These are phyloP conservation scores for Nicator chloris DNA, from an alignment of 2,113 vertebrate genomes.

Conservation along the genomic window DNA sequence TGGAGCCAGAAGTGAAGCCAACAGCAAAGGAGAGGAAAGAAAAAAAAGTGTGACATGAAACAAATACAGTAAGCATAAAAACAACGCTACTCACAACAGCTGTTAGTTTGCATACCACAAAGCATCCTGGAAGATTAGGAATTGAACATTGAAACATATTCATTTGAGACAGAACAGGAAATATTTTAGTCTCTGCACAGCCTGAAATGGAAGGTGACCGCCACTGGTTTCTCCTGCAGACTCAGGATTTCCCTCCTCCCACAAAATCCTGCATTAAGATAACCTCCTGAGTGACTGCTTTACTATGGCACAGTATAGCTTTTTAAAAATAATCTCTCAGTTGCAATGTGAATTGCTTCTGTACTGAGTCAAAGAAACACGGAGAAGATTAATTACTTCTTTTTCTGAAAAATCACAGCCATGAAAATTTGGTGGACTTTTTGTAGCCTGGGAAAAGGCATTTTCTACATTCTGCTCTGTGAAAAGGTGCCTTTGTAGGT, in stretches of 20 bases:
- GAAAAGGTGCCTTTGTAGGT: neutral
- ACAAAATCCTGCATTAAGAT: neutral
- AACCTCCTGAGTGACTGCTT: neutral
- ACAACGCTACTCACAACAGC: conserved; percentile 45
- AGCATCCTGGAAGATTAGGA: conserved; percentile 49
- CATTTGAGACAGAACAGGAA: conserved; percentile 34
- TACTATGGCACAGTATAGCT: neutral
- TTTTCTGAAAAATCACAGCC: neutral
- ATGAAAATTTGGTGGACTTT: neutral
- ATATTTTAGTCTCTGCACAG: conserved; percentile 27
- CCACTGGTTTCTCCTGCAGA: neutral
- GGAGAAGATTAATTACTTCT: neutral
- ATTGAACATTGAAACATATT: conserved; percentile 41
- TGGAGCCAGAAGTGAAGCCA: conserved; percentile 67
- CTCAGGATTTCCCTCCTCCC: neutral
- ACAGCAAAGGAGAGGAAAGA: conserved; percentile 70
- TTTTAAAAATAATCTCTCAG: neutral
- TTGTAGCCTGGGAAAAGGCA: neutral
- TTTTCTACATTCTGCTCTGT: neutral
- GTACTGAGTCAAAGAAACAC: neutral
- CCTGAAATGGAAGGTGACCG: neutral
- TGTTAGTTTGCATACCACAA: conserved; percentile 55
- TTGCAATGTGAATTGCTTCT: neutral
- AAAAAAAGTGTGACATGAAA: conserved; percentile 72
- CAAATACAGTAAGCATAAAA: conserved; percentile 67